Conservation (phyloP, 2,113 vertebrate species). For the Opisthocomus hoazin region DNA sequence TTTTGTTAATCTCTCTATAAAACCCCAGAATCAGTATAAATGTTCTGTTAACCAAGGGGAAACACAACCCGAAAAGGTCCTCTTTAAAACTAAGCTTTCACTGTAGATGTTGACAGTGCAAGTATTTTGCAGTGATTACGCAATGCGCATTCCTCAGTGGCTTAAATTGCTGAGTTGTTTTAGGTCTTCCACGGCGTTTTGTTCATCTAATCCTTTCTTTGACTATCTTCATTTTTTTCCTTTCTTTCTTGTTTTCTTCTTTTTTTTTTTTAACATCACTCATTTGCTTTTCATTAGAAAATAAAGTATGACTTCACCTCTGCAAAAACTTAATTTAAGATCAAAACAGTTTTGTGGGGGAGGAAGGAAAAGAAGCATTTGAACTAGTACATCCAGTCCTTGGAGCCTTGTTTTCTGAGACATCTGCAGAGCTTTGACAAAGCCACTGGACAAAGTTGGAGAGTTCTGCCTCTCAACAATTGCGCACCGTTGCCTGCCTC, state of each 20-base stretch:
- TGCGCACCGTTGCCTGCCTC: not conserved
- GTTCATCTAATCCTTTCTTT: not conserved
- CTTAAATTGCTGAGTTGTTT: constrained; percentile 16
- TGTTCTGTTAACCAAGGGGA: not conserved
- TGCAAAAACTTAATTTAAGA: not conserved
- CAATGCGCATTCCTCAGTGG: constrained; percentile 17
- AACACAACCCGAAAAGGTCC: not conserved
- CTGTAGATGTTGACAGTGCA: not conserved
- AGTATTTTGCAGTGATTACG: constrained; percentile 19
- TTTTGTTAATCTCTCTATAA: not conserved
- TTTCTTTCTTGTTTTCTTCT: not conserved
- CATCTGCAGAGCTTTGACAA: not conserved
- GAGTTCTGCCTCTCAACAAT: not conserved
- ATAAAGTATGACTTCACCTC: constrained; percentile 35
- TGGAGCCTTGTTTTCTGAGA: not conserved
- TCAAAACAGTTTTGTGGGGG: not conserved
- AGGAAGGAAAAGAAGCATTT: constrained; percentile 1
- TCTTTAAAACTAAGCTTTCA: not conserved
- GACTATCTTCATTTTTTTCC: not conserved
- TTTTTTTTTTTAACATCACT: not conserved
- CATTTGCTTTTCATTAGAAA: constrained; percentile 55
- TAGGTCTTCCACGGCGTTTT: not conserved
- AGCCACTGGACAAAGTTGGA: not conserved
- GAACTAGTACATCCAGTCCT: not conserved
- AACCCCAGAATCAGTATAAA: not conserved